phyloP scores from a whole-genome alignment of 2,113 vertebrate genomes.

The Patagioenas fasciata region DNA sequence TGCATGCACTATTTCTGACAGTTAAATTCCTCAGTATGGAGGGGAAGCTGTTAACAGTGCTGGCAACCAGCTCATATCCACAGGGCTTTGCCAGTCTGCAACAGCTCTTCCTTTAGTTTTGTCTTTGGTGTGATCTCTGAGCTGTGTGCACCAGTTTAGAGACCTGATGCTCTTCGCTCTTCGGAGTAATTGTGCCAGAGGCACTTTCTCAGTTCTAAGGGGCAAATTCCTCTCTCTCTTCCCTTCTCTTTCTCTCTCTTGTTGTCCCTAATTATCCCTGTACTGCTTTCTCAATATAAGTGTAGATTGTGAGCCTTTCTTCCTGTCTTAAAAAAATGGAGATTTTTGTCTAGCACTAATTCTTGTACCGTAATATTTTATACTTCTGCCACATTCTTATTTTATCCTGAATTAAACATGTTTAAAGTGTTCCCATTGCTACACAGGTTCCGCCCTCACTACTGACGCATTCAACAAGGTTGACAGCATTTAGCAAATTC shows the following conservation, averaged over 20 bases:
- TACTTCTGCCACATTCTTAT: background rate
- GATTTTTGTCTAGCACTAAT: background rate
- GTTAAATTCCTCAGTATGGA: background rate
- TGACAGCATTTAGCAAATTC: background rate
- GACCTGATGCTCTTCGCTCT: fast-evolving
- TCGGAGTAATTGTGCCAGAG: background rate
- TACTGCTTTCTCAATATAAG: background rate
- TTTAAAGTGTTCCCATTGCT: background rate
- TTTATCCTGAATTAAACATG: background rate
- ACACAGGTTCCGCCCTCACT: background rate
- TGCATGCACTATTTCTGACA: background rate
- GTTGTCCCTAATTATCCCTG: background rate
- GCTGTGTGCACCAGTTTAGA: background rate
- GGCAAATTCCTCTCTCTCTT: background rate
- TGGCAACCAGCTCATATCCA: background rate
- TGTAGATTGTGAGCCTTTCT: background rate
- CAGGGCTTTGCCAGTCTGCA: fast-evolving
- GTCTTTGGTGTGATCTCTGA: background rate
- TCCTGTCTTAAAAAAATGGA: background rate
- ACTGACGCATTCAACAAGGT: background rate
- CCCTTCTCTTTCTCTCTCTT: background rate
- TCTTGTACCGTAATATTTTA: background rate
- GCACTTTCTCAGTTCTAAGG: background rate
- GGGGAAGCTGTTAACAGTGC: background rate
- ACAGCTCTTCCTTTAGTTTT: background rate